A percentile compares a stretch with the other conserved stretches of the same genome.
Conservation (phyloP, 2,113 vertebrate genomes). For the Caranx melampygus region DNA sequence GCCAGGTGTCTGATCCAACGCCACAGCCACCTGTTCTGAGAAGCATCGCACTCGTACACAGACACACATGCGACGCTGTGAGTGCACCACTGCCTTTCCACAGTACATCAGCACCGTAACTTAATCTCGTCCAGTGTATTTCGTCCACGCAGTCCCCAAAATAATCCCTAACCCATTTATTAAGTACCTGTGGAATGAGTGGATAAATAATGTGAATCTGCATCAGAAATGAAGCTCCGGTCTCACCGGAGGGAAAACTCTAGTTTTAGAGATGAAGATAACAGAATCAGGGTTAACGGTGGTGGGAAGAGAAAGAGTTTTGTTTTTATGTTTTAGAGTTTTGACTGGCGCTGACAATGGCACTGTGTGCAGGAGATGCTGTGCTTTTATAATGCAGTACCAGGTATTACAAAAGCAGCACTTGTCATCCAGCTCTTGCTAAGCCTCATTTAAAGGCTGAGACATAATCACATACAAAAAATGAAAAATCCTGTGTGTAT, state of each 20-base stretch:
- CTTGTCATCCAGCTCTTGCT: constrained; percentile 45
- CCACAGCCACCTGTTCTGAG: constrained; percentile 74
- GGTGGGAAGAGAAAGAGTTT: constrained; percentile 41
- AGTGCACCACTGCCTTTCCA: constrained; percentile 34
- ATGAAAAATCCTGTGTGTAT: constrained; percentile 20
- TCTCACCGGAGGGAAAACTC: constrained; percentile 39
- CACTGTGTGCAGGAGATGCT: constrained; percentile 24
- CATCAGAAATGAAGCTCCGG: constrained; percentile 59
- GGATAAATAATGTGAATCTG: constrained; percentile 67
- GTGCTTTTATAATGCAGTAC: constrained; percentile 49
- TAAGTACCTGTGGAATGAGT: constrained; percentile 62
- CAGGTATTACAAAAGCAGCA: constrained; percentile 53
- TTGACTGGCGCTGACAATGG: constrained; percentile 53
- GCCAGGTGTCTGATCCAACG: constrained; percentile 71
- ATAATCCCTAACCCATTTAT: constrained; percentile 68
- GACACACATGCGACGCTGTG: constrained; percentile 15
- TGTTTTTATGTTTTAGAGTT: constrained; percentile 50
- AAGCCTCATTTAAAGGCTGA: constrained; percentile 55
- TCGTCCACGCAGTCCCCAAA: constrained; percentile 32
- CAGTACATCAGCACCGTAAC: constrained; percentile 27
- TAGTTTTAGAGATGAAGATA: constrained; percentile 44
- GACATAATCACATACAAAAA: constrained; percentile 34
- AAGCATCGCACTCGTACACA: constrained; percentile 24
- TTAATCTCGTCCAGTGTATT: constrained; percentile 39
- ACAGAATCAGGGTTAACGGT: constrained; percentile 50